Percentiles rank a stretch among this genome's conserved stretches.
Evolutionary conservation across 2,888 invertebrate genomes (phyloP).

Genomic region (Thymelicus sylvestris): DNA sequence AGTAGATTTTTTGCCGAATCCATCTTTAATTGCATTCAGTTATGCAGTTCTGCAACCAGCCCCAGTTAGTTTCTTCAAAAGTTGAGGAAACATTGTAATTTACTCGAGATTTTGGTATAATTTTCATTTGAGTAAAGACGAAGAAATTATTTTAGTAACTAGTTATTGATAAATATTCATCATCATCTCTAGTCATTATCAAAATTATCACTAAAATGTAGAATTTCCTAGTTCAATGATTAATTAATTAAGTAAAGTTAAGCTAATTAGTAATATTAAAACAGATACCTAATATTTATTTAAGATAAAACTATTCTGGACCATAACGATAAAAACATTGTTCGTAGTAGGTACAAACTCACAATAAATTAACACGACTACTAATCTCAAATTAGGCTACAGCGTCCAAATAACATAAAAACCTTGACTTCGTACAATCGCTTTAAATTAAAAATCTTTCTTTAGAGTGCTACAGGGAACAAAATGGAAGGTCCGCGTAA

Average conservation of each 20-base stretch:
- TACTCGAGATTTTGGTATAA: constrained; percentile 14
- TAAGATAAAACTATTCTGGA: no score
- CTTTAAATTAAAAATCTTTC: constrained; percentile 1
- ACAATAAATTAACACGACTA: not conserved
- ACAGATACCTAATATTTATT: no score
- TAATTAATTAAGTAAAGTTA: no score
- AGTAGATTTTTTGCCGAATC: constrained; percentile 39
- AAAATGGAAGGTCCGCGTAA: constrained; percentile 24
- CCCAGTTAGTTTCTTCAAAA: constrained; percentile 8
- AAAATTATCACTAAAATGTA: no score
- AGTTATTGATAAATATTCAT: no score
- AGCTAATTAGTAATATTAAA: no score
- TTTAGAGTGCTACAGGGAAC: not conserved
- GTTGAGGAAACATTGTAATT: constrained; percentile 21
- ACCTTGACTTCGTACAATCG: not conserved
- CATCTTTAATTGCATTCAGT: constrained; percentile 38
- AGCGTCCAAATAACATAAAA: not conserved
- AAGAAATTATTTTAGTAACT: no score
- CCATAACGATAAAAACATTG: not conserved
- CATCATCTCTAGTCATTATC: no score
- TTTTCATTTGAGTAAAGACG: constrained; percentile 2
- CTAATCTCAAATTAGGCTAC: not conserved
- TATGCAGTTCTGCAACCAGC: constrained; percentile 30
- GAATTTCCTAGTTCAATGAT: no score
- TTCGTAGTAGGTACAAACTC: not conserved